A percentile compares a stretch with the other conserved stretches of the same genome.
These are phyloP conservation scores for Lepidonotus clava DNA, from an alignment of 2,888 invertebrate species.

Conservation along the genomic window DNA sequence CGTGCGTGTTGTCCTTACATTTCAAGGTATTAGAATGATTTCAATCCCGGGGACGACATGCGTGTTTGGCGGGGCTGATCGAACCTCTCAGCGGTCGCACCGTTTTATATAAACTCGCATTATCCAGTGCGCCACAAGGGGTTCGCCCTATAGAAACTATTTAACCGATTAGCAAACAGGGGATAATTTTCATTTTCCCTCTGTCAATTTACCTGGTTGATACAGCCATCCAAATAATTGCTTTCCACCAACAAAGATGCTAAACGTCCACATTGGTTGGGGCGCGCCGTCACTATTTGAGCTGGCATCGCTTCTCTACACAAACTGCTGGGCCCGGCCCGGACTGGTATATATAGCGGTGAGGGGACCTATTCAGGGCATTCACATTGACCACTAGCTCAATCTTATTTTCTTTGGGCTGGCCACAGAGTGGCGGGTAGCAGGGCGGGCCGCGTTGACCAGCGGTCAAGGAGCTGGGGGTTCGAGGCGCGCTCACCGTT, in stretches of 20 bases:
- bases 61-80: background rate
- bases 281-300: background rate
- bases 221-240: constrained; percentile 19
- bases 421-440: background rate
- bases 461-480: too few species aligned
- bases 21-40: constrained; percentile 16
- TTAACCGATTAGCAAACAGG: constrained; percentile 28
- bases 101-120: constrained; percentile 7
- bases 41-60: background rate
- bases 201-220: constrained; percentile 3
- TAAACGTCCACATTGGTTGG: background rate
- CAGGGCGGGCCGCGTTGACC: background rate
- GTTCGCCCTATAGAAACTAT: constrained; percentile 5
- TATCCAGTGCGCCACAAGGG: background rate
- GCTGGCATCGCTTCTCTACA: background rate
- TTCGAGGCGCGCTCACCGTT: too few species aligned
- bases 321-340: background rate
- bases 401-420: background rate
- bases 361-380: background rate
- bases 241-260: background rate
- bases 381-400: constrained; percentile 1
- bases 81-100: background rate
- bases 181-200: constrained; percentile 31
- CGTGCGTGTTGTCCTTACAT: background rate
- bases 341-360: too few species aligned